These are phyloP conservation scores for Rhadina sibilatrix DNA, from an alignment of 2,113 vertebrate genomes.

Conservation along the genomic window DNA sequence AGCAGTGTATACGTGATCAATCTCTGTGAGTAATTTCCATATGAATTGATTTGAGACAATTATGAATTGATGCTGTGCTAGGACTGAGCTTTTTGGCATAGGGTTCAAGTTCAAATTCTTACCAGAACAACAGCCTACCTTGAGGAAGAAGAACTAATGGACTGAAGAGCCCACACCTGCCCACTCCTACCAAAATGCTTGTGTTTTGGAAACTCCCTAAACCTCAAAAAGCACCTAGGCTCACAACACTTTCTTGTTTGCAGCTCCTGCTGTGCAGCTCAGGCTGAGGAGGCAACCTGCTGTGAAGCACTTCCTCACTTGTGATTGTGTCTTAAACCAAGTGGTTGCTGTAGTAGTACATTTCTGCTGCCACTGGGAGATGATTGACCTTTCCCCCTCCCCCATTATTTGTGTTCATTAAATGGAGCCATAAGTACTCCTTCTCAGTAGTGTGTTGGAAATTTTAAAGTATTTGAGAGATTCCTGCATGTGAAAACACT, in stretches of 20 bases:
- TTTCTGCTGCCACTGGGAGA: not conserved
- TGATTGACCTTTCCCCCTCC: not conserved
- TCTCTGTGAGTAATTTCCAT: not conserved
- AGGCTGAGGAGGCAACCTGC: not conserved
- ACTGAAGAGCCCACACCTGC: not conserved
- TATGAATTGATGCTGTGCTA: not conserved
- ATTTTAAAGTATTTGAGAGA: not conserved
- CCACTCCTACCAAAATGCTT: not conserved
- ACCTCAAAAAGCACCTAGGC: not conserved
- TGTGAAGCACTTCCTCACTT: not conserved
- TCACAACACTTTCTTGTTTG: not conserved
- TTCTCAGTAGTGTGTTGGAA: not conserved
- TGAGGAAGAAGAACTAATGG: not conserved
- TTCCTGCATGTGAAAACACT: not conserved
- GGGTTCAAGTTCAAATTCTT: not conserved
- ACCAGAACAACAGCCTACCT: not conserved
- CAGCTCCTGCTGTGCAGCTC: not conserved
- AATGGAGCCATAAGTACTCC: not conserved
- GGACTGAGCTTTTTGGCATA: not conserved
- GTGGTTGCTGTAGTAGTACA: not conserved
- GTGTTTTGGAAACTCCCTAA: not conserved
- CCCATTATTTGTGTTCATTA: not conserved
- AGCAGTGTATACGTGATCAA: not conserved
- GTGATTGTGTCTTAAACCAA: not conserved
- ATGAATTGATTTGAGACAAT: not conserved